These are phyloP conservation scores for Brevimyrus niger DNA, from an alignment of 2,113 vertebrate species.

Conservation along the genomic window DNA sequence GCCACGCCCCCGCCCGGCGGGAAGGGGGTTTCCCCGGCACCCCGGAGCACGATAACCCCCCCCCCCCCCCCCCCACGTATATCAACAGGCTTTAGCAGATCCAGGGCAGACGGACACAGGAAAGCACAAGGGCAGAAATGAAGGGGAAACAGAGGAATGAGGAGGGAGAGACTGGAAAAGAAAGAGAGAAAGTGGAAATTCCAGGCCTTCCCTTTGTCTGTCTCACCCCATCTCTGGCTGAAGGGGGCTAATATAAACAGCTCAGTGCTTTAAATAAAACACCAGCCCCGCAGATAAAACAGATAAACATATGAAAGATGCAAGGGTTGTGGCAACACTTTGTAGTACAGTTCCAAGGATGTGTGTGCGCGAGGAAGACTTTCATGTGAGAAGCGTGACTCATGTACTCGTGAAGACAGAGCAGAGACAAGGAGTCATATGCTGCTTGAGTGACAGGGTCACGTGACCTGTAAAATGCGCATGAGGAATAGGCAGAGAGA, in stretches of 20 bases:
- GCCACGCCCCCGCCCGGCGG: too few relatives aligned
- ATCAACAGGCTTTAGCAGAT: background rate
- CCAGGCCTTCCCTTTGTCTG: slow-evolving; percentile 6
- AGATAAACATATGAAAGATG: slow-evolving; percentile 65
- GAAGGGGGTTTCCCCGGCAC: too few relatives aligned
- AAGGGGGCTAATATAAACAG: slow-evolving; percentile 53
- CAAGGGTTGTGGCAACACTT: slow-evolving; percentile 41
- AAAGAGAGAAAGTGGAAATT: slow-evolving; percentile 4
- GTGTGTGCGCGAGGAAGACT: slow-evolving; percentile 7
- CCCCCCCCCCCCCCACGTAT: background rate
- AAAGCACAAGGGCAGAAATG: slow-evolving; percentile 19
- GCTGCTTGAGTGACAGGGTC: too few relatives aligned
- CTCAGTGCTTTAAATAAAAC: slow-evolving; percentile 54
- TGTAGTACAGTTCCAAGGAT: slow-evolving; percentile 32
- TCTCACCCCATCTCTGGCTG: slow-evolving; percentile 36
- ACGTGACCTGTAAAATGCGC: too few relatives aligned
- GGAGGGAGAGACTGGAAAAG: slow-evolving; percentile 25
- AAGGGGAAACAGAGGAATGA: slow-evolving; percentile 16
- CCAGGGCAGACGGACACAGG: slow-evolving; percentile 28
- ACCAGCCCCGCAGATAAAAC: slow-evolving; percentile 54
- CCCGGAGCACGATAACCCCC: too few relatives aligned
- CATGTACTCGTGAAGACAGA: background rate
- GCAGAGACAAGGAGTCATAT: background rate
- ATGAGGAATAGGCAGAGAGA: background rate
- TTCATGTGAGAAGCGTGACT: background rate